Base-by-base conservation (phyloP, 2,888 invertebrate species). In the Taenaris catops region DNA sequence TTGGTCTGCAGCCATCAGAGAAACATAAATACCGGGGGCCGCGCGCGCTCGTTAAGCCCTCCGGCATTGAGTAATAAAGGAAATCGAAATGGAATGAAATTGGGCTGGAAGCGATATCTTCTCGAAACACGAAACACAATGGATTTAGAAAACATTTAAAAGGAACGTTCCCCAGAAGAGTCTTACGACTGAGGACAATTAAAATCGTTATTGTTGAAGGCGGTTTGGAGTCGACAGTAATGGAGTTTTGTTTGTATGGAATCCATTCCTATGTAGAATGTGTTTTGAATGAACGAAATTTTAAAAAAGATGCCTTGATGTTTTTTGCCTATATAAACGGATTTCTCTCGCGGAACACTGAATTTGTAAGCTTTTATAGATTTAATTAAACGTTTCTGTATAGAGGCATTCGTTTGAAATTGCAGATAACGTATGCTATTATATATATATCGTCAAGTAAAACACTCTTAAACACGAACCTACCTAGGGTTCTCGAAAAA, bases 11-110 rank as follows among this genome's bases (percentile, higher is more conserved):
- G 68, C 72, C 86, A 75, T 84, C 64, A 72, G 86, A 81, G 86
- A 70, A 74, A 80, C 83, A 84, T 86, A 86, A 86, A 86, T 86
- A 84, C 81, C 81, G 60, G 69, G 63, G 70, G 68, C 76, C 73
- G 69, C 68, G 72, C 69, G 67, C 76, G 79, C 81, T 84, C 83
- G 84, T 84, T 84, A 86, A 83, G 84, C 80, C 73, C 70, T 74
- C 73, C 73, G 75, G 74, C 78, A 71, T 74, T 75, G 74, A 81
- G 86, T 84, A 84, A 84, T 86, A 86, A 84, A 84, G 81, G 84
- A 83, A 84, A 86, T 84, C 84, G 84, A 84, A 86, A 84, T 80
- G 81, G 76, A 84, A 84, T 83, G 79, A 84, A 84, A 84, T 83
- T 83, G 84, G 83, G 69, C 71, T 78, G 72, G 73, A 78, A 51